phyloP scores from a whole-genome alignment of 2,113 vertebrate species.

The Xenotilapia longispinis region DNA sequence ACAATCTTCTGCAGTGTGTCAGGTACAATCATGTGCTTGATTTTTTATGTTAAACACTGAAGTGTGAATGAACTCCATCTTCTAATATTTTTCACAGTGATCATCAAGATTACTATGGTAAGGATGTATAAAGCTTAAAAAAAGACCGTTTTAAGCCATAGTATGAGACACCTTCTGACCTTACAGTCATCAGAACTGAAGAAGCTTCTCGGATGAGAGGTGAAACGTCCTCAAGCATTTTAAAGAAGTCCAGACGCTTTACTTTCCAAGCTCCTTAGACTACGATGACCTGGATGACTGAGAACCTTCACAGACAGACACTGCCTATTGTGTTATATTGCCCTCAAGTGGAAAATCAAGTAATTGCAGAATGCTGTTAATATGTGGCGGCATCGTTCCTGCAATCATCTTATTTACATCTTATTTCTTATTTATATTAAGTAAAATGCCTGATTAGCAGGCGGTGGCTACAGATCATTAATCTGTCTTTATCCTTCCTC shows the following conservation, averaged over 20 bases:
- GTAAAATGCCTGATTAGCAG: neutral
- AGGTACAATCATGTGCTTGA: neutral
- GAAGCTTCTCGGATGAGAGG: neutral
- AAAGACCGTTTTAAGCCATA: neutral
- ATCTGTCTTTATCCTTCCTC: neutral
- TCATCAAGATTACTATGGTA: neutral
- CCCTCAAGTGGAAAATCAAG: conserved; percentile 5
- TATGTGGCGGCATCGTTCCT: accelerated
- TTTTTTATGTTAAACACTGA: neutral
- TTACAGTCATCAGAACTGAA: neutral
- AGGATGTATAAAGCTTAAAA: neutral
- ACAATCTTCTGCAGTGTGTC: neutral
- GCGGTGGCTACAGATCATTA: neutral
- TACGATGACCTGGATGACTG: neutral
- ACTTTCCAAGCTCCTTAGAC: neutral
- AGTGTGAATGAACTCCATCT: neutral
- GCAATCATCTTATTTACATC: neutral
- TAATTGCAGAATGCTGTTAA: neutral
- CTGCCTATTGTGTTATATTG: neutral
- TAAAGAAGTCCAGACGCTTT: neutral
- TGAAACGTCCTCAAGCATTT: neutral
- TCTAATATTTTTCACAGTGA: neutral
- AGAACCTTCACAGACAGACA: neutral
- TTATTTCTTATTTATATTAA: neutral
- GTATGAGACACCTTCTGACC: neutral